Percentiles rank a stretch among this genome's conserved stretches.
phyloP scores from a whole-genome alignment of 2,113 vertebrate species.

The Erpornis zantholeuca region DNA sequence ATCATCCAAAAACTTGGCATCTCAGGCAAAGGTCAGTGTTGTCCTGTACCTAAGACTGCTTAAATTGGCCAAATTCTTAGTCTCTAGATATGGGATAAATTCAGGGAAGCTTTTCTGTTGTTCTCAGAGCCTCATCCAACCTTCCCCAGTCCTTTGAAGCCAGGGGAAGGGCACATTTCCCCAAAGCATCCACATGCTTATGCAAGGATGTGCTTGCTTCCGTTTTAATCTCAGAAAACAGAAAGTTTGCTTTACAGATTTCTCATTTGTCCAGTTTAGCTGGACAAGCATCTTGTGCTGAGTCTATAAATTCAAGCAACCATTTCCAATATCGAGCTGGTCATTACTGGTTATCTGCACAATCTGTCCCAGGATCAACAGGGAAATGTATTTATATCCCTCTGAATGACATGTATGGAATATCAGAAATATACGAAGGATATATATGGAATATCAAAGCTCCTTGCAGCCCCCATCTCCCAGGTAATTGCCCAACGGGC shows the following conservation, averaged over 20 bases:
- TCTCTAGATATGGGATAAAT: not conserved
- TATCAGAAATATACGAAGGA: not conserved
- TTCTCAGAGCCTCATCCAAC: not conserved
- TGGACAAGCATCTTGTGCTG: not conserved
- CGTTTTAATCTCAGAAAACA: not conserved
- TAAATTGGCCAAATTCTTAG: not conserved
- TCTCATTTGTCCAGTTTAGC: not conserved
- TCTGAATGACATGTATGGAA: not conserved
- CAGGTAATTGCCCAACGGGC: not conserved
- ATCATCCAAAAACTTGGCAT: conserved; percentile 80
- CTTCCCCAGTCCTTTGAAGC: not conserved
- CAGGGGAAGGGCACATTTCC: not conserved
- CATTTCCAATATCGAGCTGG: not conserved
- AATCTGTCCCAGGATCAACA: not conserved
- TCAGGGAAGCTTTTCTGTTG: not conserved
- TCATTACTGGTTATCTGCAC: not conserved
- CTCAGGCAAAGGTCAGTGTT: conserved; percentile 82
- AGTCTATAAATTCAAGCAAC: not conserved
- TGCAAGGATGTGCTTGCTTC: not conserved
- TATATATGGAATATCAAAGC: not conserved
- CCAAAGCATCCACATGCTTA: not conserved
- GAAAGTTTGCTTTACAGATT: not conserved
- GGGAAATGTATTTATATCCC: not conserved
- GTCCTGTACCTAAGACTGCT: not conserved
- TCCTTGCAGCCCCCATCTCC: not conserved